phyloP scores from a whole-genome alignment of 2,888 invertebrate species.

The Operophtera brumata region DNA sequence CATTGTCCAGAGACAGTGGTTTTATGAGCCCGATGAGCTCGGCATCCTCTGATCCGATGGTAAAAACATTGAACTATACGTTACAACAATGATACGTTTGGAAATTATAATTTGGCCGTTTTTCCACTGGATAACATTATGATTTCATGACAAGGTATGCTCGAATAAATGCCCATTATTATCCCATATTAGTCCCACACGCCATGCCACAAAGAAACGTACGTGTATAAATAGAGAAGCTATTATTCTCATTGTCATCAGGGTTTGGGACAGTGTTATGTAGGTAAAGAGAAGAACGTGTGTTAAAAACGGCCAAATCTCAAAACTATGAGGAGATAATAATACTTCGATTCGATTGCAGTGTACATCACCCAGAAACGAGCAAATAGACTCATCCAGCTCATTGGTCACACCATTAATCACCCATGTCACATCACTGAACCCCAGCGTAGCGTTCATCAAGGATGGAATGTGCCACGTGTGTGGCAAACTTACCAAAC shows the following conservation, averaged over 20 bases:
- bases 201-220: too few relatives aligned
- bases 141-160: too few relatives aligned
- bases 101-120: too few relatives aligned
- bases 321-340: neutral
- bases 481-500: conserved; percentile 39
- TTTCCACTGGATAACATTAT: too few relatives aligned
- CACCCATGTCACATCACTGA: conserved; percentile 42
- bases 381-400: neutral
- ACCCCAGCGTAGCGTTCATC: conserved; percentile 28
- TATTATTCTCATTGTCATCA: too few relatives aligned
- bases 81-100: neutral
- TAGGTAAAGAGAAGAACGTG: neutral
- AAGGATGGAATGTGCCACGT: conserved; percentile 38
- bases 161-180: too few relatives aligned
- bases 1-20: conserved; percentile 49
- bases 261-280: too few relatives aligned
- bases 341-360: conserved; percentile 8
- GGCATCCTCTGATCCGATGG: conserved; percentile 16
- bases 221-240: too few relatives aligned
- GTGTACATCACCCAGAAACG: conserved; percentile 4
- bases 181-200: too few relatives aligned
- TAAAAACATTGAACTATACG: conserved; percentile 14
- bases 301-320: neutral
- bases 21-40: conserved; percentile 39
- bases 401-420: conserved; percentile 33